Base-by-base conservation (phyloP, 37 sponge, comb jelly and placozoan genomes). In the Ianthella basta region DNA sequence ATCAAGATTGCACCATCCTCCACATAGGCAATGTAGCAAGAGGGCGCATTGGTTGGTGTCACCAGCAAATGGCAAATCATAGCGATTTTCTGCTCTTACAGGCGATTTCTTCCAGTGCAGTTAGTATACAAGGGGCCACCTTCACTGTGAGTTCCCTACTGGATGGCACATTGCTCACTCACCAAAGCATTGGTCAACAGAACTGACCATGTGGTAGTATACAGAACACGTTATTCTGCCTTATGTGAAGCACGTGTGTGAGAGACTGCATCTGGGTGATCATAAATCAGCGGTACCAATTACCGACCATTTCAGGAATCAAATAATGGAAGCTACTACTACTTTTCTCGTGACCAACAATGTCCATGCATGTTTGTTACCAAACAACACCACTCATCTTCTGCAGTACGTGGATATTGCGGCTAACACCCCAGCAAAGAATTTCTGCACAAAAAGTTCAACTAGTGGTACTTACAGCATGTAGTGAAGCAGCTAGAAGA, bases 101-200 rank as follows among this genome's bases (percentile, higher is more conserved):
- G n/a, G n/a, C n/a, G n/a, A n/a, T n/a, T n/a, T n/a, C 72, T 84
- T 12, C 84, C 84, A 41, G 56, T 84, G 30, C 84, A 66, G 84
- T 14, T 84, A 20, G 32, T 84, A 6, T 84, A 69, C 54, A 65
- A 67, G 44, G 84, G 84, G 72, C 72, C 84, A 84, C 19, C 84
- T 73, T 25, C 41, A 68, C 44, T 84, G 18, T 21, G 30, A 84
- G 10, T 84, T 84, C 33, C 84, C 84, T 13, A 25, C 14, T 10
- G 72, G 54, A 39, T 84, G 84, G 84, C 72, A 84, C 54, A 69
- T 84, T 8, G 44, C 84, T 23, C 84, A 84, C 53, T 70, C 84
- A 35, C 72, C 84, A 27, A 84, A 67, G 56, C 72, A 67, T 70
- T 84, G 84, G 84, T 67, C 70, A 4, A 84, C 41, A 19, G 84